Conservation (phyloP, 2,113 vertebrate genomes). For the Cranoglanis bouderius region DNA sequence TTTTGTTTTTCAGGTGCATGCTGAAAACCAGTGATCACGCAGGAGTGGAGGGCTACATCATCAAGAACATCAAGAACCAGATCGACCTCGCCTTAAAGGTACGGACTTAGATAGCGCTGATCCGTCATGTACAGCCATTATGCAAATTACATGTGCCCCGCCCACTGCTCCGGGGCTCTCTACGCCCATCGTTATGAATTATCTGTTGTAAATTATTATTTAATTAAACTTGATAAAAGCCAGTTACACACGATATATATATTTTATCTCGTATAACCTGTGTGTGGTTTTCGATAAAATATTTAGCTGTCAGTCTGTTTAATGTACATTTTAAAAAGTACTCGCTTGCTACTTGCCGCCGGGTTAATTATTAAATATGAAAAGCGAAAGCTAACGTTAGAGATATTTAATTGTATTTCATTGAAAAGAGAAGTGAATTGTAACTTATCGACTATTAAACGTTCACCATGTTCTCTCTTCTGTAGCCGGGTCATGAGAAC, state of each 20-base stretch:
- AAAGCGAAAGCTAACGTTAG: background rate
- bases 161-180: too few species aligned
- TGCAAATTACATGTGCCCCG: background rate
- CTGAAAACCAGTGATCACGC: slow-evolving; percentile 89
- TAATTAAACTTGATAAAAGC: background rate
- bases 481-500: slow-evolving; percentile 72
- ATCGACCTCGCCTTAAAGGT: slow-evolving; percentile 83
- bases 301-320: background rate
- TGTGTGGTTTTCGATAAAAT: background rate
- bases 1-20: slow-evolving; percentile 76
- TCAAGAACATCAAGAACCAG: slow-evolving; percentile 94
- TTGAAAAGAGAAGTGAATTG: background rate
- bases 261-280: too few species aligned
- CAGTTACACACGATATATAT: too few species aligned
- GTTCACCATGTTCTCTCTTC: background rate
- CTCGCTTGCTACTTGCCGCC: background rate
- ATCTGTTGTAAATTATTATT: background rate
- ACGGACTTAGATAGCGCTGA: too few species aligned
- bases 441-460: too few species aligned
- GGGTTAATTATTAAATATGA: background rate
- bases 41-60: slow-evolving; percentile 90
- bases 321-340: background rate
- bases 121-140: background rate
- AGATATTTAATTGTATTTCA: background rate
- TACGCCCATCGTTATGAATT: too few species aligned